Evolutionary conservation across 2,888 invertebrate species (phyloP), one percentile per base, ranked within the genome.

Genomic region (Epinotia bilunana): DNA sequence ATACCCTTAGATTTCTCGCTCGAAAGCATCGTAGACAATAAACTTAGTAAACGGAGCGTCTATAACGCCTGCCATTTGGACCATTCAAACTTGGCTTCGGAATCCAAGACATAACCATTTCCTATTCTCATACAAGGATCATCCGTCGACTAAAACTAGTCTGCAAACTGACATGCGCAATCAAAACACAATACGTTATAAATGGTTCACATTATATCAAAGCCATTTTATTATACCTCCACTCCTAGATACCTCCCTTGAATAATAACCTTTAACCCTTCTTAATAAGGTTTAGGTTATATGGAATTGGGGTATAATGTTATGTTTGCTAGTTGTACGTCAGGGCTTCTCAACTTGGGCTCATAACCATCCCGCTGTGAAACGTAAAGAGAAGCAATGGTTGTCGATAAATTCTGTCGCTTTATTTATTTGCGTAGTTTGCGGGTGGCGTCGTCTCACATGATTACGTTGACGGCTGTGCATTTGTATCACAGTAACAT

Each of bases 111-210:
- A 92, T 91, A 90, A 90, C 91, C 90, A 90, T 91, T 91, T 90
- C 88, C 89, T 87, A 82, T 83, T 88, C 82, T 83, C 90, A 87
- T 90, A 87, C 82, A 84, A 84, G 80, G 82, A 82, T 83, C 87
- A 90, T 91, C 87, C 87, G 86, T 90, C 84, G 82, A 81, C 86
- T 81, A 83, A 84, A 88, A 89, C 91, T 89, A 90, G 82, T 84
- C 88, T 86, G 86, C 87, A 80, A 84, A 86, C 86, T 88, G 89
- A 91, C 91, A 86, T 87, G 81, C 83, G 84, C 91, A 90, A 93
- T 94, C 93, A 93, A 92, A 93, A 90, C 88, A 94, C 93, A 94
- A 94, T 93, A 92, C 91, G 88, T 92, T 92, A 93, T 92, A 90
- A 90, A 94, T 93, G 85, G 88, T 86, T 81, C 83, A 85, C 90